Base-by-base conservation (phyloP, 1,140 invertebrate genomes). In the Drosophila kikkawai region DNA sequence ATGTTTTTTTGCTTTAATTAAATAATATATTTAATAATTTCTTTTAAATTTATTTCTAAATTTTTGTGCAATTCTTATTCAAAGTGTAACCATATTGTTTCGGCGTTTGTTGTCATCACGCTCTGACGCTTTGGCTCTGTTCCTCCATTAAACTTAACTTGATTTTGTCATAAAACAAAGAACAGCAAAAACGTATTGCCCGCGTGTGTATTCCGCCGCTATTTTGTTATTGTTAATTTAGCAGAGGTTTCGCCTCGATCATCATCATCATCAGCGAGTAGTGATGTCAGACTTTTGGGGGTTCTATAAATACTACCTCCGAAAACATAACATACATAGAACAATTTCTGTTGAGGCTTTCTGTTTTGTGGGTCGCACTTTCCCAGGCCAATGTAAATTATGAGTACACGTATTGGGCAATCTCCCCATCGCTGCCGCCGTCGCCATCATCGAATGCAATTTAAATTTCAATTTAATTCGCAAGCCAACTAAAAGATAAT, bases 381-480 rank as follows among this genome's bases (percentile, higher is more conserved):
- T 80, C 67, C 66, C 79, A 81, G 66, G 61, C 55, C 66, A 57
- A 34, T 51, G 22, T 47, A 19, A 63, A 68, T 57, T 55, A 67
- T 53, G 64, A 79, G 65, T 34, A 41, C 22, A 45, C 63, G 57
- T 66, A 66, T 64, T 74, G 58, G 71, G 51, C 79, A 73, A 86
- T 86, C 83, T 73, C 66, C 13, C 19, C 36, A 53, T 44, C 42
- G 42, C n/a, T n/a, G 12, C 37, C 37, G 37, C 37, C 37, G 50
- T 29, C 47, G 59, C 64, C 15, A 57, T 73, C 75, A 85, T 86
- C 82, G 84, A 88, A 80, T 88, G 84, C 84, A 87, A 87, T 88
- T 87, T 88, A 85, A 90, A 90, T 90, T 90, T 90, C 85, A 90
- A 90, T 90, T 90, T 90, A 90, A 90, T 90, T 90, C 81, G 79